Evolutionary conservation across 2,888 invertebrate genomes (phyloP).

Genomic region (Baronia brevicornis): DNA sequence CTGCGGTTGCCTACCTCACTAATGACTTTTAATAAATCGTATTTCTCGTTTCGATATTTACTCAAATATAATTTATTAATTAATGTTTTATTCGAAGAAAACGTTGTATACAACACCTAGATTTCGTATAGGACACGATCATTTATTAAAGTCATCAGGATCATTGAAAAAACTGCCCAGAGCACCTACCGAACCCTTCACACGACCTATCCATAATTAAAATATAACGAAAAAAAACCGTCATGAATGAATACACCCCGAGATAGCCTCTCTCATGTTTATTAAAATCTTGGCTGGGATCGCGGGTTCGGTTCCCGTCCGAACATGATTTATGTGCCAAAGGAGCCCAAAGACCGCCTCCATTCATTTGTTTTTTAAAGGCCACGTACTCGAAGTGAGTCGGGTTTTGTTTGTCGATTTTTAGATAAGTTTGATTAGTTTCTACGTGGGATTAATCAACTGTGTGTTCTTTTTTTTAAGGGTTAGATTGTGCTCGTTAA

Average conservation of each 20-base stretch:
- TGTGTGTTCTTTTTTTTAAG: slow-evolving; percentile 25
- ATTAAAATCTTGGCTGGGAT: slow-evolving; percentile 61
- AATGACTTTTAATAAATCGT: too few species aligned
- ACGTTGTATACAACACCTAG: neutral
- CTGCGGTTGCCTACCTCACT: too few species aligned
- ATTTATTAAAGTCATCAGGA: slow-evolving; percentile 15
- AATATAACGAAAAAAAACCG: slow-evolving; percentile 50
- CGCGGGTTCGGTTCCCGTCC: slow-evolving; percentile 49
- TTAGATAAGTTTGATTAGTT: slow-evolving; percentile 70
- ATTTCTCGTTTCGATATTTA: too few species aligned
- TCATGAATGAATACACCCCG: slow-evolving; percentile 62
- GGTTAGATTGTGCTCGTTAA: slow-evolving; percentile 21
- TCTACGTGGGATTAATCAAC: slow-evolving; percentile 60
- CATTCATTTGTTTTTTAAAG: slow-evolving; percentile 70
- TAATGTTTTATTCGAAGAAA: too few species aligned
- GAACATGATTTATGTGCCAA: slow-evolving; percentile 59
- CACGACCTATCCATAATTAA: slow-evolving; percentile 64
- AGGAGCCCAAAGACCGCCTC: slow-evolving; percentile 52
- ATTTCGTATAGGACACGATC: neutral
- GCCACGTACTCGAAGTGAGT: slow-evolving; percentile 23
- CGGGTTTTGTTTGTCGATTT: slow-evolving; percentile 50
- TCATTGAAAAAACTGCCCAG: slow-evolving; percentile 2
- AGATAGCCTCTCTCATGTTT: slow-evolving; percentile 62
- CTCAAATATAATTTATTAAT: too few species aligned
- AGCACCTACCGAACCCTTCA: slow-evolving; percentile 37